Evolutionary conservation across 2,888 invertebrate species (phyloP), one percentile per base, ranked within the genome.

Genomic region (Thymelicus sylvestris): DNA sequence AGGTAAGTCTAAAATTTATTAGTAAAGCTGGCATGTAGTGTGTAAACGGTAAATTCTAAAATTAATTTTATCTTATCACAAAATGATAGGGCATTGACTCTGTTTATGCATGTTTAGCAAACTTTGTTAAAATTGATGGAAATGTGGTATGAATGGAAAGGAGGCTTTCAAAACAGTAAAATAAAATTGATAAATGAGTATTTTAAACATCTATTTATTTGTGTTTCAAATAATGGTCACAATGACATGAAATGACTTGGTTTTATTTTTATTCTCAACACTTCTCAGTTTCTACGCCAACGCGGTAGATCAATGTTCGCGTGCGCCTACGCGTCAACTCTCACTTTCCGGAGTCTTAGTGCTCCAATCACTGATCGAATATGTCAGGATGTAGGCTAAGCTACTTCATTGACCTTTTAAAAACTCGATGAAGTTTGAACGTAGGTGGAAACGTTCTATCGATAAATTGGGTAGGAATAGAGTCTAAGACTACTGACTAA

Each of bases 351-450:
- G 38, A 15, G 10, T 39, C 7, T 7, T 7, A 39, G n/a, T 39
- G 39, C 39, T 12, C 38, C 59, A 39, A 59, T 59, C 59, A 39
- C n/a, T 8, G 50, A 13, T 57, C 73, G 71, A 79, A 78, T 77
- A 80, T 80, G 67, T 74, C 69, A 74, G 55, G 10, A 24, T 24
- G 55, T 24, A 55, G 55, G 10, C 24, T 24, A 55, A 24, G 10
- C 24, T 55, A 12, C n/a, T 55, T 8, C 12, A 24, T 5, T 55
- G 55, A 55, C 55, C 55, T 55, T 55, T 55, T 55, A 55, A 24
- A 55, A 24, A 0, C 19, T 24, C 12, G 1, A 15, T 50, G 15
- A 12, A 52, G 50, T 52, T 52, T 24, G 10, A 7, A 55, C 10
- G 55, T 24, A 55, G 24, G 24, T 55, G 55, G 55, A 52, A 15